phyloP scores from a whole-genome alignment of 2,888 invertebrate species.

The Bruchidius siliquastri region DNA sequence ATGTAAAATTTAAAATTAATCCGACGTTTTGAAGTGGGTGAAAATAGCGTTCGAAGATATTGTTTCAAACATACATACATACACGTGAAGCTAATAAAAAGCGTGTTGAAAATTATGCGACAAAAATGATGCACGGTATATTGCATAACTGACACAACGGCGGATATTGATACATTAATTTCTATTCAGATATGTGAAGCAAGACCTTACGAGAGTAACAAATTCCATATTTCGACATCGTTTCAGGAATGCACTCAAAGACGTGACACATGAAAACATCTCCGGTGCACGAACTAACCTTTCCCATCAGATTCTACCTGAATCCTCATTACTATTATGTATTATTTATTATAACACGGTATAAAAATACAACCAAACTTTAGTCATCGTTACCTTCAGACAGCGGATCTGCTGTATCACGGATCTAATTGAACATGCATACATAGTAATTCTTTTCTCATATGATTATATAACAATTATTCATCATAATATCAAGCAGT shows the following conservation, averaged over 20 bases:
- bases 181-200: no score
- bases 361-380: background rate
- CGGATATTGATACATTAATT: no score
- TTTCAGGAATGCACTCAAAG: background rate
- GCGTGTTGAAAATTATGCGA: no score
- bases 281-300: background rate
- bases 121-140: no score
- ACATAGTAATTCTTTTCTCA: background rate
- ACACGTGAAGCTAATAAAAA: no score
- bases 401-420: background rate
- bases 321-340: background rate
- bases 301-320: background rate
- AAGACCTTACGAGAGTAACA: background rate
- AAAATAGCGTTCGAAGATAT: no score
- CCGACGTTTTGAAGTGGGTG: no score
- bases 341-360: background rate
- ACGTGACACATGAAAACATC: background rate
- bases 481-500: background rate
- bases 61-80: no score
- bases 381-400: background rate
- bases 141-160: no score
- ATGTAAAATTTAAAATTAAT: no score
- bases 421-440: background rate
- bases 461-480: background rate
- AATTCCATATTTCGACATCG: background rate